Evolutionary conservation across 1,140 invertebrate species (phyloP).

Genomic region (Drosophila pectinifera): DNA sequence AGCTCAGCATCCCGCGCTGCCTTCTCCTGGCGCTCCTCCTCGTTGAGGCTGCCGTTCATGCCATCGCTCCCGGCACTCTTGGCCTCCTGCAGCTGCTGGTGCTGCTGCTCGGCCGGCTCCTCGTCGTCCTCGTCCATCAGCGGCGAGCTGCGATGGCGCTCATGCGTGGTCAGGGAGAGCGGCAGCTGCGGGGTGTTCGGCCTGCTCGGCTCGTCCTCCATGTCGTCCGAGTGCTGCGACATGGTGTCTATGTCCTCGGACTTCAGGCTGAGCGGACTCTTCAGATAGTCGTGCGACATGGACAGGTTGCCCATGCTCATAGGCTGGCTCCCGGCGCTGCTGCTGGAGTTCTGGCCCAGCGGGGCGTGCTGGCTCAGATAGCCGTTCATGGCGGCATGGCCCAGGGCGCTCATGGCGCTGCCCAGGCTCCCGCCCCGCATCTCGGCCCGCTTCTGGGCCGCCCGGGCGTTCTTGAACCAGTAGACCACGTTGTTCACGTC

Average conservation of each 20-base stretch:
- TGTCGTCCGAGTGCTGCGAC: slow-evolving; percentile 84
- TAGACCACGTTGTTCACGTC: slow-evolving; percentile 99
- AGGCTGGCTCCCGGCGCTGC: slow-evolving; percentile 76
- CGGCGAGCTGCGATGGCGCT: slow-evolving; percentile 75
- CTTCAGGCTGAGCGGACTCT: slow-evolving; percentile 82
- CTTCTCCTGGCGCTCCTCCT: slow-evolving; percentile 60
- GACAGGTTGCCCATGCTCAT: slow-evolving; percentile 77
- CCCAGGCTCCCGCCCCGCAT: slow-evolving; percentile 86
- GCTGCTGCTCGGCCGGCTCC: slow-evolving; percentile 26
- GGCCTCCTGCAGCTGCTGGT: slow-evolving; percentile 32
- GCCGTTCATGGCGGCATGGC: slow-evolving; percentile 78
- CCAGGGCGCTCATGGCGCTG: slow-evolving; percentile 72
- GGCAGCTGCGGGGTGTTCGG: slow-evolving; percentile 79
- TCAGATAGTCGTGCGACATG: slow-evolving; percentile 84
- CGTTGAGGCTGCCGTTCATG: slow-evolving; percentile 40
- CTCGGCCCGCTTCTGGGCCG: slow-evolving; percentile 96
- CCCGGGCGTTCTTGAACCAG: slow-evolving; percentile 99
- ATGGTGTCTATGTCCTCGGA: slow-evolving; percentile 85
- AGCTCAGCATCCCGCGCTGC: slow-evolving; percentile 21
- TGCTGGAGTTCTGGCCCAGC: slow-evolving; percentile 75
- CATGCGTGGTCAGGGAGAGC: slow-evolving; percentile 81
- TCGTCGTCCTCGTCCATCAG: slow-evolving; percentile 66
- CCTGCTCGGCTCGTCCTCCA: slow-evolving; percentile 81
- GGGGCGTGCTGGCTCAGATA: slow-evolving; percentile 79
- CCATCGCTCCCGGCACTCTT: slow-evolving; percentile 48